phyloP scores from a whole-genome alignment of 1,140 invertebrate species.

The Leptinotarsa lineolata region DNA sequence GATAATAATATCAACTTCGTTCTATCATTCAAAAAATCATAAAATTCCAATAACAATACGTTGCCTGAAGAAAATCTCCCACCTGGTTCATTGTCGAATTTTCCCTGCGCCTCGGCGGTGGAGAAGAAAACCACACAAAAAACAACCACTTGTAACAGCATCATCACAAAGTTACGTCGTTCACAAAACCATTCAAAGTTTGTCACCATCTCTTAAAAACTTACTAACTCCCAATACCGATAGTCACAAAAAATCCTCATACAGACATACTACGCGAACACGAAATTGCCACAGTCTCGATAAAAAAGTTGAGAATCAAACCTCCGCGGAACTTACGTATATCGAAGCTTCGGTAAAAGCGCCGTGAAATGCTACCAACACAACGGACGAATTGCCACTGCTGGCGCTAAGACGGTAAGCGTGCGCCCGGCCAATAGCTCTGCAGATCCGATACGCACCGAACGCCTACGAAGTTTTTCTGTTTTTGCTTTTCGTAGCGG shows the following conservation, averaged over 20 bases:
- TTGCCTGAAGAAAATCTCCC: background rate
- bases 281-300: background rate
- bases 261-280: conserved; percentile 7
- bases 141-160: conserved; percentile 31
- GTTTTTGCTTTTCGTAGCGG: conserved; percentile 24
- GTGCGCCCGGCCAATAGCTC: conserved; percentile 41
- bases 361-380: conserved; percentile 26
- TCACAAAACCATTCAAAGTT: background rate
- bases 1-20: no score
- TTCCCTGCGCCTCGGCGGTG: conserved; percentile 11
- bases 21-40: no score
- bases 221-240: background rate
- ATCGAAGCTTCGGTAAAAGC: background rate
- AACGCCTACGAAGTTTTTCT: conserved; percentile 32
- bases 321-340: background rate
- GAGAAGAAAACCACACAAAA: conserved; percentile 25
- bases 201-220: conserved; percentile 4
- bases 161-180: conserved; percentile 19
- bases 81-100: conserved; percentile 35
- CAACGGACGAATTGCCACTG: conserved; percentile 39
- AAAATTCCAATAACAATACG: no score
- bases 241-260: conserved; percentile 14
- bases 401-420: conserved; percentile 39
- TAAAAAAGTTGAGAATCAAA: conserved; percentile 10
- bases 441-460: conserved; percentile 33